phyloP scores from a whole-genome alignment of 1,140 invertebrate species.

The Drosophila trapezifrons region DNA sequence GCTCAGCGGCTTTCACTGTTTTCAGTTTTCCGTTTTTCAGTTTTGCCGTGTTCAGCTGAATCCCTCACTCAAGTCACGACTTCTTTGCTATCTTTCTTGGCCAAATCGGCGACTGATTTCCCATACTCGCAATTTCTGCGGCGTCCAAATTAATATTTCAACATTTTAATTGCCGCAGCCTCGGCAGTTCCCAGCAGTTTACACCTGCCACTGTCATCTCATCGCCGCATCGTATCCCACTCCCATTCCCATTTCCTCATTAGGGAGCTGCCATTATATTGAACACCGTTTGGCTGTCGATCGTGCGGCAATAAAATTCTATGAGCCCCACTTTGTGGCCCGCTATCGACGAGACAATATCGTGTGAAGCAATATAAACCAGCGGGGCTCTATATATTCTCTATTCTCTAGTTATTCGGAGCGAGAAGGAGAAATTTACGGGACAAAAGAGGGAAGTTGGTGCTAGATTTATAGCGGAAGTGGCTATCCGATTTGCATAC shows the following conservation, averaged over 20 bases:
- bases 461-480: conserved; percentile 51
- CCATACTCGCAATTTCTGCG: conserved; percentile 37
- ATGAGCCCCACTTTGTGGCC: conserved; percentile 59
- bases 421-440: conserved; percentile 10
- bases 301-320: conserved; percentile 81
- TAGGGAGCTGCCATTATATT: conserved; percentile 67
- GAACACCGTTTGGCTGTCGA: conserved; percentile 71
- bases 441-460: conserved; percentile 7
- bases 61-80: conserved; percentile 51
- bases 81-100: conserved; percentile 39
- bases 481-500: conserved; percentile 46
- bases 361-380: conserved; percentile 70
- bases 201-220: conserved; percentile 54
- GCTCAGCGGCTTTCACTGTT: conserved; percentile 29
- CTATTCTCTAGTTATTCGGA: neutral
- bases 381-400: conserved; percentile 13
- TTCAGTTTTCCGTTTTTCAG: conserved; percentile 1
- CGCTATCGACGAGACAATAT: conserved; percentile 70
- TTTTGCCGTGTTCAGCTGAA: conserved; percentile 13
- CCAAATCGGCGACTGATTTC: conserved; percentile 39
- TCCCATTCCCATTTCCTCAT: conserved; percentile 33
- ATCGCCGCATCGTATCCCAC: conserved; percentile 10
- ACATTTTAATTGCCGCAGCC: conserved; percentile 52
- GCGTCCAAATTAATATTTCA: conserved; percentile 57
- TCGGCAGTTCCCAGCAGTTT: conserved; percentile 40